Evolutionary conservation across 2,888 invertebrate species (phyloP).

Genomic region (Disparrhopalites patrizii): DNA sequence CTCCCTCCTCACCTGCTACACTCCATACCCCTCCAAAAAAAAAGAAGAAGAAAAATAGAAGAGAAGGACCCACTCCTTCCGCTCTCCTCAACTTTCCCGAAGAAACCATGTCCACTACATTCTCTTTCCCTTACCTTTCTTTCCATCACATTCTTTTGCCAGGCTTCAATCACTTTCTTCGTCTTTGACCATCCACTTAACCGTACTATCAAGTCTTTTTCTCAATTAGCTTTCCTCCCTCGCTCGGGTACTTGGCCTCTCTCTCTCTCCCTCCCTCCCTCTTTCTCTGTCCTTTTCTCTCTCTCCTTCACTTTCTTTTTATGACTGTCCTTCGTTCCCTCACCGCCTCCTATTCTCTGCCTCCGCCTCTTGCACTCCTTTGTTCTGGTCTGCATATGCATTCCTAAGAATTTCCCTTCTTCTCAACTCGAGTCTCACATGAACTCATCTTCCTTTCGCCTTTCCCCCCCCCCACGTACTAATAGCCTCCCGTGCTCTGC

Average conservation of each 20-base stretch:
- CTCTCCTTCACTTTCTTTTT: neutral
- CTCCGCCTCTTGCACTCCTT: too few species aligned
- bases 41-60: neutral
- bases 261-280: neutral
- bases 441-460: too few species aligned
- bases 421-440: too few species aligned
- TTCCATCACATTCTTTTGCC: neutral
- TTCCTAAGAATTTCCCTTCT: too few species aligned
- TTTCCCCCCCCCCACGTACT: too few species aligned
- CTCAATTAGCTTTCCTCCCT: constrained; percentile 6
- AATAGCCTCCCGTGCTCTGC: too few species aligned
- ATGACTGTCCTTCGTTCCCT: too few species aligned
- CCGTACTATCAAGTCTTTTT: neutral
- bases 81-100: neutral
- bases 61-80: neutral
- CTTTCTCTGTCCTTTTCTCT: neutral
- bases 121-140: neutral
- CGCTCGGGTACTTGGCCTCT: neutral
- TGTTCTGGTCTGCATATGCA: too few species aligned
- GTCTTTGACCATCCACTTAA: neutral
- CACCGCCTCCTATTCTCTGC: too few species aligned
- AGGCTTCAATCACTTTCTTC: neutral
- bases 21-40: neutral
- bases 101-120: too few species aligned
- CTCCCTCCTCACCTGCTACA: neutral